Evolutionary conservation across 2,888 invertebrate species (phyloP), one percentile per base, ranked within the genome.

Genomic region (Erebia aethiops): DNA sequence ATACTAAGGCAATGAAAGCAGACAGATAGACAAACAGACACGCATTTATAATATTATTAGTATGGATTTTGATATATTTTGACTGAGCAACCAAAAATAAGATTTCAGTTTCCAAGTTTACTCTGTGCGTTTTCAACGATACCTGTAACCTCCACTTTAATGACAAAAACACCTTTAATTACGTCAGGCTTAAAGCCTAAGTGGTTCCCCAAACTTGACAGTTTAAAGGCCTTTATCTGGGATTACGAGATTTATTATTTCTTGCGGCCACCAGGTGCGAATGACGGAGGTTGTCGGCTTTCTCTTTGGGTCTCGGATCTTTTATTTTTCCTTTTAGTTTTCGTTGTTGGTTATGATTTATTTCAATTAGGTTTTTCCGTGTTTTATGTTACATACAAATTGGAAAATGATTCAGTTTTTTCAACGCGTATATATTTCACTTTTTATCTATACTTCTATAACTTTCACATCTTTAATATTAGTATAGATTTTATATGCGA

Each of bases 191-290:
- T 65, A 26, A 66, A 66, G 56, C 56, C 16, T 43, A 58, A 67
- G 57, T 49, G 63, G 67, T 64, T 69, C 41, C 63, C 58, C 46
- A 77, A 80, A 81, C 79, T 76, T 85, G 88, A 86, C 87, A 86
- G 81, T 81, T 85, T 87, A 84, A 86, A 83, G 81, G 82, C 84
- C 82, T 86, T 82, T 77, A 79, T 77, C 81, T 73, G 73, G 81
- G 84, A 84, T 85, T 85, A 85, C 80, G 63, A 77, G 82, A 82
- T 86, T 87, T 86, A 82, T 87, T 87, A 85, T 83, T 82, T 81
- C 84, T 85, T 81, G 79, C 74, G 72, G 73, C 78, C 75, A 75
- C 68, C 81, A 82, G 80, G 78, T 81, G 81, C 63, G 69, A 60
- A 68, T 76, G 80, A 79, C 77, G 77, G 66, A 67, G 74, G 75